Evolutionary conservation across 2,797 vertebrate species (phyloP).

Genomic region (Pelodytes ibericus): DNA sequence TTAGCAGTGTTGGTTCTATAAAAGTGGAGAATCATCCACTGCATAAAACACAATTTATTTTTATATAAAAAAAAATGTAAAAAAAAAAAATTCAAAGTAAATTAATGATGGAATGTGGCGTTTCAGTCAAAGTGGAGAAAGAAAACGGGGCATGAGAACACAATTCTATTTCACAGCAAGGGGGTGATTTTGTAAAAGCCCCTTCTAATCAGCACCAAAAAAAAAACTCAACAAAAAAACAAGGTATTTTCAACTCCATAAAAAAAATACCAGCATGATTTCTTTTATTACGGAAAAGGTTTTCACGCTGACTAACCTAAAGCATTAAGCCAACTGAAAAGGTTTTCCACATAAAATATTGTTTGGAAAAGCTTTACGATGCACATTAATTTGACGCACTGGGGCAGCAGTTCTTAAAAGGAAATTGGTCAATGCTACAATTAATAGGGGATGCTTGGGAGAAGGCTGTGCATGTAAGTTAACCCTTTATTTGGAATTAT

Average conservation of each 20-base stretch:
- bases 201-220: conserved; percentile 7
- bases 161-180: conserved; percentile 5
- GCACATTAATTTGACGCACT: conserved; percentile 31
- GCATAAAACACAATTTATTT: background rate
- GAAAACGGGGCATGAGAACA: background rate
- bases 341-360: conserved; percentile 17
- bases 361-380: conserved; percentile 3
- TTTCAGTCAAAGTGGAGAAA: background rate
- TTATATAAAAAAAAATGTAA: background rate
- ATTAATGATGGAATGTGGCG: background rate
- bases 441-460: background rate
- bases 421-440: background rate
- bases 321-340: conserved; percentile 8
- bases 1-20: background rate
- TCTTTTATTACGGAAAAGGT: conserved; percentile 17
- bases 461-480: background rate
- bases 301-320: conserved; percentile 2
- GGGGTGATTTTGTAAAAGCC: conserved; percentile 6
- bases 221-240: no score
- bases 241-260: conserved; percentile 9
- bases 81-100: no score
- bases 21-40: background rate
- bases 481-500: background rate
- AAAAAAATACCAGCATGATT: conserved; percentile 17
- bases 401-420: conserved; percentile 13